Percentiles rank a stretch among this genome's conserved stretches.
Evolutionary conservation across 2,113 vertebrate genomes (phyloP).

Genomic region (Syngnathoides biaculeatus): DNA sequence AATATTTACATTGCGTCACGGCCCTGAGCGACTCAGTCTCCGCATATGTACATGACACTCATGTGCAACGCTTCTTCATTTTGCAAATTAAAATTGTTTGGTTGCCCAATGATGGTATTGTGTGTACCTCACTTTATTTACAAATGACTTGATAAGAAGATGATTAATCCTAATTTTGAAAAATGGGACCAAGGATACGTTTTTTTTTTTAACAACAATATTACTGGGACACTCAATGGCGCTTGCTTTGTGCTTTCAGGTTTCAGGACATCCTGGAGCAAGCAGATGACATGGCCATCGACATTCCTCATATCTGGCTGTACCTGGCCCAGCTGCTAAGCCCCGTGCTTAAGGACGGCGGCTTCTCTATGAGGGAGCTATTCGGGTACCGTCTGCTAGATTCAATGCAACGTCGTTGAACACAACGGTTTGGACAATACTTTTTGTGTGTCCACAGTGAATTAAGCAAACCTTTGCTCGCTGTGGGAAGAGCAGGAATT

Average conservation of each 20-base stretch:
- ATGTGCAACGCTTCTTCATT: no score
- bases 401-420: not conserved
- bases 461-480: conserved; percentile 97
- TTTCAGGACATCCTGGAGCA: conserved; percentile 90
- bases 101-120: no score
- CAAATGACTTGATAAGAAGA: no score
- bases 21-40: no score
- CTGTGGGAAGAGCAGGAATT: conserved; percentile 92
- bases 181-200: no score
- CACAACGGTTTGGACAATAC: not conserved
- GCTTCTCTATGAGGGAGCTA: conserved; percentile 95
- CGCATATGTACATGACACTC: no score
- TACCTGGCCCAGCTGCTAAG: conserved; percentile 93
- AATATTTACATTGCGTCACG: no score
- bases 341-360: conserved; percentile 89
- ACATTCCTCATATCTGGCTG: conserved; percentile 97
- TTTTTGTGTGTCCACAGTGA: conserved; percentile 78
- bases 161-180: no score
- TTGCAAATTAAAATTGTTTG: no score
- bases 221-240: no score
- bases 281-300: conserved; percentile 97
- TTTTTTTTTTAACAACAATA: no score
- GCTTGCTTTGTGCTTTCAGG: conserved; percentile 56
- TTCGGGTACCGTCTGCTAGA: conserved; percentile 72
- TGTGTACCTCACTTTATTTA: no score